Conservation (phyloP, 2,888 invertebrate species). For the Athalia cordata region DNA sequence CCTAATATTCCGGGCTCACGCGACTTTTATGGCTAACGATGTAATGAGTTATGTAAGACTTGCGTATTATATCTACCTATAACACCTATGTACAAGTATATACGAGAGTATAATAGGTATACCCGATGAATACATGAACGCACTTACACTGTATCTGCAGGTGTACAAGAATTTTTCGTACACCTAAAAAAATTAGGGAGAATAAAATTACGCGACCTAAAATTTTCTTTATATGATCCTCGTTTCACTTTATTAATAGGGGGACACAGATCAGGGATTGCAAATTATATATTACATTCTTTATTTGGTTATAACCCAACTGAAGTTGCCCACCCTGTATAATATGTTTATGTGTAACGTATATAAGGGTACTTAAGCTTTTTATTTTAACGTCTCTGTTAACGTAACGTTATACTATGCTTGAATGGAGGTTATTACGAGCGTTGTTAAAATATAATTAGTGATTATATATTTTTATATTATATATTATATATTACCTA, state of each 20-base stretch:
- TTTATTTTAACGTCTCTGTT: conserved; percentile 16
- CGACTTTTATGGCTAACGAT: conserved; percentile 39
- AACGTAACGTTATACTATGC: conserved; percentile 6
- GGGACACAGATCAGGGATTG: conserved; percentile 23
- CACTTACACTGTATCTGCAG: background rate
- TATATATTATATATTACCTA: too few species aligned
- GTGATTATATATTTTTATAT: background rate
- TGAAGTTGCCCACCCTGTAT: background rate
- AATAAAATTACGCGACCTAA: conserved; percentile 16
- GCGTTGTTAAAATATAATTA: conserved; percentile 9
- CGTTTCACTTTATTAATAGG: conserved; percentile 29
- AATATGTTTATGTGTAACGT: too few species aligned
- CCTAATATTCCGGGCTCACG: conserved; percentile 29
- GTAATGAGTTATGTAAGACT: conserved; percentile 39
- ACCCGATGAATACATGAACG: too few species aligned
- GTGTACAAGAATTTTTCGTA: too few species aligned
- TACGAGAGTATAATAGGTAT: too few species aligned
- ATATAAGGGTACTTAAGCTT: conserved; percentile 1
- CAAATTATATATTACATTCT: background rate
- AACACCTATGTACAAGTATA: background rate
- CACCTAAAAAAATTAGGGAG: background rate
- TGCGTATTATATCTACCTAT: background rate
- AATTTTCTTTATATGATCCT: conserved; percentile 39
- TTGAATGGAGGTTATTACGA: background rate
- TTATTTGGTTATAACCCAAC: background rate